phyloP scores from a whole-genome alignment of 2,113 vertebrate species.

The Oxyura jamaicensis region DNA sequence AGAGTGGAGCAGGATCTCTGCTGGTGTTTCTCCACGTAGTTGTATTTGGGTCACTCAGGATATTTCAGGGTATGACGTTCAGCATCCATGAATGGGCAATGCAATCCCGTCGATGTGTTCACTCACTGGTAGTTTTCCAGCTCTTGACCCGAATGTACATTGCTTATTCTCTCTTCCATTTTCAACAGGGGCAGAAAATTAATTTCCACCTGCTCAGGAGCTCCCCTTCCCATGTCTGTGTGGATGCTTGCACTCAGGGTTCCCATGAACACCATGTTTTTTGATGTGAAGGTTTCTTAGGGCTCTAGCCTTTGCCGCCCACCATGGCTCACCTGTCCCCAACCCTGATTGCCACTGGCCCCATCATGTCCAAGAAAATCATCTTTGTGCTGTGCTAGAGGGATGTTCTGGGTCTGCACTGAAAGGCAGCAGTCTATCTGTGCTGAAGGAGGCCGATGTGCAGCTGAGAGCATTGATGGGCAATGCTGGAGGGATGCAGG shows the following conservation, averaged over 20 bases:
- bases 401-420: background rate
- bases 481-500: background rate
- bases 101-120: background rate
- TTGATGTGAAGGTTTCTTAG: background rate
- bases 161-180: background rate
- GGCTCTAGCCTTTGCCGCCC: background rate
- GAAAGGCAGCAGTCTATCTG: background rate
- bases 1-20: background rate
- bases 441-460: background rate
- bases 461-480: background rate
- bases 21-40: background rate
- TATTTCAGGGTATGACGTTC: constrained; percentile 6
- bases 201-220: rapidly evolving
- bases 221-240: background rate
- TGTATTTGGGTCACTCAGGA: constrained; percentile 1
- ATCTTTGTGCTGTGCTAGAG: background rate
- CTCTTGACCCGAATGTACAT: background rate
- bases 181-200: background rate
- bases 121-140: background rate
- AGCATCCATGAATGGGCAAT: background rate
- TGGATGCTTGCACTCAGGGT: background rate
- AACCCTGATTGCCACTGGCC: background rate
- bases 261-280: background rate
- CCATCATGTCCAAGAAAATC: background rate
- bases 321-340: rapidly evolving